phyloP scores from a whole-genome alignment of 2,113 vertebrate species.

The Galemys pyrenaicus region DNA sequence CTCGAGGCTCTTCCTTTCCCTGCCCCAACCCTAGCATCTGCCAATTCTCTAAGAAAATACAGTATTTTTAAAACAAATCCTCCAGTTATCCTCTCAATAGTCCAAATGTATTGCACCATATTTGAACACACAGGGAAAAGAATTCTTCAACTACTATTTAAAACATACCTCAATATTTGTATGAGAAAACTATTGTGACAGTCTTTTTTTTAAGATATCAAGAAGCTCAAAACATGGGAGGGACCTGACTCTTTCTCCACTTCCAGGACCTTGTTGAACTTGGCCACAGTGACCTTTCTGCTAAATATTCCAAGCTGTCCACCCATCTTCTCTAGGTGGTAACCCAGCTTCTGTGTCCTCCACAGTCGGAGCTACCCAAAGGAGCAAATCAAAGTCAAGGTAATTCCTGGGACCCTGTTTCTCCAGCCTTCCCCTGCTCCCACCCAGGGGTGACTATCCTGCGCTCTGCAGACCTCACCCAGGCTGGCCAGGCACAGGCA shows the following conservation, averaged over 20 bases:
- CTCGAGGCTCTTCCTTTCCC: background rate
- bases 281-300: background rate
- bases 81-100: background rate
- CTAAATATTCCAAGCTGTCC: background rate
- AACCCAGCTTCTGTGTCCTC: background rate
- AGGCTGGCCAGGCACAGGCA: background rate
- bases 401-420: background rate
- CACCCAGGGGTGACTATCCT: background rate
- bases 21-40: background rate
- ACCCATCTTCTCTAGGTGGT: background rate
- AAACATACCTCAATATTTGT: background rate
- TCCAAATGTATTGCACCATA: background rate
- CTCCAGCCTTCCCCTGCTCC: background rate
- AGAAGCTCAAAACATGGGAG: background rate
- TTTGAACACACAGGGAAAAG: background rate
- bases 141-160: conserved; percentile 10
- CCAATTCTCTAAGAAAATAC: background rate
- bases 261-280: background rate
- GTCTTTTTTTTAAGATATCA: background rate
- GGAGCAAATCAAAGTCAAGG: background rate
- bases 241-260: background rate
- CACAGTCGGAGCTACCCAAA: background rate
- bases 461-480: background rate
- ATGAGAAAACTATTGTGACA: background rate
- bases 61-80: background rate